Conservation (phyloP, 1,140 invertebrate species). For the Hydropsyche tenuis region DNA sequence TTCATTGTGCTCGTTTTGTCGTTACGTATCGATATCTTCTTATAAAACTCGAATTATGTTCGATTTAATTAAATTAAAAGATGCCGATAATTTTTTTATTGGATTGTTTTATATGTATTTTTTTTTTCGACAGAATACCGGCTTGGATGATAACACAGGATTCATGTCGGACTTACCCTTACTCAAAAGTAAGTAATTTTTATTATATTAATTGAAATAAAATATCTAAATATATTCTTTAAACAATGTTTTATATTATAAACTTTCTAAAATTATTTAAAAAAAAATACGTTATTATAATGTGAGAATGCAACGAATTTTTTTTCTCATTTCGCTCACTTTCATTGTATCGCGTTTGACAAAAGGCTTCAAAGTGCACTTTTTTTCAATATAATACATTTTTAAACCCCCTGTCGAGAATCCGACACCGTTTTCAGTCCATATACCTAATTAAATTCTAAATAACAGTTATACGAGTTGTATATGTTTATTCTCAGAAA, state of each 20-base stretch:
- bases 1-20: no score
- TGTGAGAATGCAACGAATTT: no score
- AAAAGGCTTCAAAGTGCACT: not conserved
- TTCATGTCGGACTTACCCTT: conserved; percentile 88
- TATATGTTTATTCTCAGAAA: no score
- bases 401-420: conserved; percentile 4
- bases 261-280: no score
- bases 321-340: no score
- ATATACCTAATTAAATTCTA: conserved; percentile 34
- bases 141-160: conserved; percentile 81
- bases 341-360: not conserved
- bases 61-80: no score
- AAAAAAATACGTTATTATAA: no score
- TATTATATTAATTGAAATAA: not conserved
- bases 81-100: no score
- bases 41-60: no score
- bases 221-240: not conserved
- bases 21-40: no score
- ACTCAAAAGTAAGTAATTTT: conserved; percentile 80
- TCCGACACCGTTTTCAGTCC: conserved; percentile 19
- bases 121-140: conserved; percentile 72
- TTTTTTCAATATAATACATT: not conserved
- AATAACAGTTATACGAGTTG: conserved; percentile 3
- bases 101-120: no score
- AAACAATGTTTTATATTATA: no score